phyloP scores from a whole-genome alignment of 1,140 invertebrate genomes.

The Heterodera schachtii region DNA sequence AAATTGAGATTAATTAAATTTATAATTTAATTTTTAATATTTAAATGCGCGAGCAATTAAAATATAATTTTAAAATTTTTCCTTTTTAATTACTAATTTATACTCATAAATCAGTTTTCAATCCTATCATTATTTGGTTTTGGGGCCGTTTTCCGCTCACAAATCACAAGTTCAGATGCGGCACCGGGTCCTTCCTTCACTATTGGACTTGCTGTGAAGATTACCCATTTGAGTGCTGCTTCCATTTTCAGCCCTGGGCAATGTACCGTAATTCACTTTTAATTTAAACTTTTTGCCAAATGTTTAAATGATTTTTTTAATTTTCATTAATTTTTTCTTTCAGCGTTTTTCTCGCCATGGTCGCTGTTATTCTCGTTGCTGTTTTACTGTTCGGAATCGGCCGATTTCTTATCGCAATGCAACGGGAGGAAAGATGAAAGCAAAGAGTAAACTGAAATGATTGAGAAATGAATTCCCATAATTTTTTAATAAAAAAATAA shows the following conservation, averaged over 20 bases:
- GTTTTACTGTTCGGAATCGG: constrained; percentile 31
- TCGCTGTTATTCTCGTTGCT: constrained; percentile 28
- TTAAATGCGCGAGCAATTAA: too few species aligned
- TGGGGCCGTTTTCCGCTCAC: neutral
- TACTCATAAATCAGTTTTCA: too few species aligned
- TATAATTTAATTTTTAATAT: too few species aligned
- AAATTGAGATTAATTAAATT: too few species aligned
- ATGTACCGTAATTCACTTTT: constrained; percentile 43
- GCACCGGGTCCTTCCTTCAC: constrained; percentile 60
- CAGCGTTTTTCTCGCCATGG: constrained; percentile 38
- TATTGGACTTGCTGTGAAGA: constrained; percentile 63
- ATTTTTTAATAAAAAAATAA: neutral
- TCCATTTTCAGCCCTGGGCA: constrained; percentile 63
- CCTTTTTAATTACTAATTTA: too few species aligned
- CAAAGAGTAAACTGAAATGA: too few species aligned
- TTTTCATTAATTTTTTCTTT: constrained; percentile 7
- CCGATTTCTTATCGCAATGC: constrained; percentile 31
- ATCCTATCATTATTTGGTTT: too few species aligned
- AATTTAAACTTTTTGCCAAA: constrained; percentile 6
- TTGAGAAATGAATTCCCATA: neutral
- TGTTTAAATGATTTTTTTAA: neutral
- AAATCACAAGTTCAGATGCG: constrained; percentile 51
- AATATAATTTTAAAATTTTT: too few species aligned
- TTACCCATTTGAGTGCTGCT: constrained; percentile 64
- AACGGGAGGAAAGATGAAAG: constrained; percentile 2